A percentile compares a stretch with the other conserved stretches of the same genome.
phyloP scores from a whole-genome alignment of 2,888 invertebrate species.

The Escarpia spicata region DNA sequence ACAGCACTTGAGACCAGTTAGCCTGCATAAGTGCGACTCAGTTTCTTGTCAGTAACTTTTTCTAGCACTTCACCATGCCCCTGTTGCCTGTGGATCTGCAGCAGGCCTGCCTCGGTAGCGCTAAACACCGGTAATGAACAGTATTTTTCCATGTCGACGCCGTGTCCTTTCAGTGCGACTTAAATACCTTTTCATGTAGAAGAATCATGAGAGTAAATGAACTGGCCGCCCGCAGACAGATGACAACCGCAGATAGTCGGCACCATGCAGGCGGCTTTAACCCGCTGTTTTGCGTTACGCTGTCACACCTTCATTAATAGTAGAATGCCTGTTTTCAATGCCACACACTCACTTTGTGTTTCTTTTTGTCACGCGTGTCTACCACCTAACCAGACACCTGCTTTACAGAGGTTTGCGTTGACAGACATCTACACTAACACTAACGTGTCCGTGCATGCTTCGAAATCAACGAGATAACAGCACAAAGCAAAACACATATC shows the following conservation, averaged over 20 bases:
- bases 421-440: neutral
- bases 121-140: neutral
- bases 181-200: constrained; percentile 11
- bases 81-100: neutral
- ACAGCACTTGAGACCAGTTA: neutral
- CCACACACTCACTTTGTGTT: too few relatives aligned
- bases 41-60: neutral
- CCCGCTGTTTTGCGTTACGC: neutral
- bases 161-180: neutral
- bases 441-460: neutral
- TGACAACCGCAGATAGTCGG: neutral
- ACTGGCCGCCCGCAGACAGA: neutral
- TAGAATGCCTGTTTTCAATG: too few relatives aligned
- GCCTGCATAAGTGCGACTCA: neutral
- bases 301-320: constrained; percentile 7
- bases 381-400: too few relatives aligned
- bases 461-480: neutral
- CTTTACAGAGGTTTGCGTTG: too few relatives aligned
- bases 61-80: neutral
- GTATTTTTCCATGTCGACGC: neutral
- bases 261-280: neutral
- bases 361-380: too few relatives aligned
- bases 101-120: neutral
- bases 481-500: neutral
- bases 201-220: constrained; percentile 16